Evolutionary conservation across 2,797 vertebrate species (phyloP), one percentile per base, ranked within the genome.

Genomic region (Sebastolobus altivelis): DNA sequence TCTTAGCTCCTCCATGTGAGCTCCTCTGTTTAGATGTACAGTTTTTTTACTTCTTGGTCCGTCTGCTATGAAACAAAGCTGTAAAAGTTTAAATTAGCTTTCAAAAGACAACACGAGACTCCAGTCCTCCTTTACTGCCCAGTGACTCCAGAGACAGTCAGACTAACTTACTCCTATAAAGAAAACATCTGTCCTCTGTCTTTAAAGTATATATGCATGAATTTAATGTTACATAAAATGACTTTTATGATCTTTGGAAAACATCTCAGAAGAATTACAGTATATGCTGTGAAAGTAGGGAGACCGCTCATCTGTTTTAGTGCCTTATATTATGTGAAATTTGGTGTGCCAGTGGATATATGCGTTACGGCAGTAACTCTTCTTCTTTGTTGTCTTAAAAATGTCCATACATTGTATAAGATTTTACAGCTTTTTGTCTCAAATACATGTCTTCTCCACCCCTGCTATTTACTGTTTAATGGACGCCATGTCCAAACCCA

Each of bases 51-150:
- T 56, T 72, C 55, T 67, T 13, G 40, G 66, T 81, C 81, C 55
- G 73, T 74, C 65, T 73, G 59, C 58, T 77, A 69, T 69, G 43
- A 86, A 81, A 81, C 72, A 13, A 61, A 63, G 49, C 79, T 85
- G 35, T 91, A 90, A 90, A 92, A 82, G 62, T 83, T 87, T 76
- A 80, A 92, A 90, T 89, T 87, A 82, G 63, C 87, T 90, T 88
- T 88, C 4, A 79, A 81, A 87, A 79, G 81, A 84, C 85, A 92
- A 81, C 82, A 54, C 25, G 13, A 52, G 74, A 38, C 62, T 69
- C 49, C 16, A 55, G 54, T 75, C 76, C 8, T 46, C 25, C 80
- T 92, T 91, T 88, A 92, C 72, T 89, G 83, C 81, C 73, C 37
- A 3, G 6, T 68, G 81, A 78, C 54, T 85, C 46, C 66, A 73